These are phyloP conservation scores for Ladona fulva DNA, from an alignment of 1,140 invertebrate species.

Conservation along the genomic window DNA sequence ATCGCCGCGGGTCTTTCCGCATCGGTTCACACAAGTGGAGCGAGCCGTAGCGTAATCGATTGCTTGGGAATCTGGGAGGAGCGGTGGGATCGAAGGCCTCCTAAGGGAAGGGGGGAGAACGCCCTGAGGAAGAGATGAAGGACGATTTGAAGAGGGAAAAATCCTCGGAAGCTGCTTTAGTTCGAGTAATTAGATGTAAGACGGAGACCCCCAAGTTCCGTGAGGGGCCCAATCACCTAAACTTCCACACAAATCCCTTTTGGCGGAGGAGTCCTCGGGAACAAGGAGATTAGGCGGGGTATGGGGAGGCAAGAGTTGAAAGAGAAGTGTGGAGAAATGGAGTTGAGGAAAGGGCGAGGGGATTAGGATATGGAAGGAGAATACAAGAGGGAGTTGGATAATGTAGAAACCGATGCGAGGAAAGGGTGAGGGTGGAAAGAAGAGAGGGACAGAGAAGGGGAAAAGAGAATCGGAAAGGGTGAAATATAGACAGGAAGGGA, in stretches of 20 bases:
- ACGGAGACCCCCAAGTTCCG: neutral
- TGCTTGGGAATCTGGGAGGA: neutral
- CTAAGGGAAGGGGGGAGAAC: neutral
- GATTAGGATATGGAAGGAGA: too few relatives aligned
- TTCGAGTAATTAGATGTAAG: constrained; percentile 10
- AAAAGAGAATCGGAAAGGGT: too few relatives aligned
- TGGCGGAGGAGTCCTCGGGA: neutral
- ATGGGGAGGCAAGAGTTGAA: too few relatives aligned
- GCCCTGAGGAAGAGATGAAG: neutral
- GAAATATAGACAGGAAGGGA: too few relatives aligned
- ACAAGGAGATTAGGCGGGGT: neutral
- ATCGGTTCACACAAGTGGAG: neutral
- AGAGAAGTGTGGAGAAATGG: too few relatives aligned
- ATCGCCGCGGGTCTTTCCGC: neutral
- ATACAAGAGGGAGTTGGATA: too few relatives aligned
- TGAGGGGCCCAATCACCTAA: constrained; percentile 6
- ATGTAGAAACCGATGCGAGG: too few relatives aligned
- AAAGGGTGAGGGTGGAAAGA: too few relatives aligned
- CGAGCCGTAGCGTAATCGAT: neutral
- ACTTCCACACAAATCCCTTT: constrained; percentile 7
- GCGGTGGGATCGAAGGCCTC: neutral
- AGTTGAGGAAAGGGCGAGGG: too few relatives aligned
- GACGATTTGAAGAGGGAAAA: neutral
- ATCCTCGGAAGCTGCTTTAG: neutral
- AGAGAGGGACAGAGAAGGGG: too few relatives aligned